These are phyloP conservation scores for Strigops habroptila DNA, from an alignment of 2,113 vertebrate species.

Conservation along the genomic window DNA sequence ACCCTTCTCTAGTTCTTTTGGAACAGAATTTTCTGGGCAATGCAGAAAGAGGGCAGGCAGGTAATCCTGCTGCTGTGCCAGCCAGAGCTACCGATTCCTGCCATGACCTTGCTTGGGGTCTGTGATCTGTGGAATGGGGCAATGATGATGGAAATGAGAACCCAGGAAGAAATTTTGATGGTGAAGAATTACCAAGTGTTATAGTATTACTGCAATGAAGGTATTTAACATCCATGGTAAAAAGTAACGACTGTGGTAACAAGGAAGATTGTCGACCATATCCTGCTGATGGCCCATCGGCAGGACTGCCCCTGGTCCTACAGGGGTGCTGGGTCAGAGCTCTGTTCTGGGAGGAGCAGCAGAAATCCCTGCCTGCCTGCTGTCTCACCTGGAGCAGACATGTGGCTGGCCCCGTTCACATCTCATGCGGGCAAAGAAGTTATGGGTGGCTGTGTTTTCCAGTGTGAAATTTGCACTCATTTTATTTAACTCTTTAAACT, in stretches of 20 bases:
- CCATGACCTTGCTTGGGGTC: neutral
- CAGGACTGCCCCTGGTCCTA: accelerated
- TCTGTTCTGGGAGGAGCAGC: neutral
- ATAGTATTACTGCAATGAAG: neutral
- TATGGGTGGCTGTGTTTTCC: neutral
- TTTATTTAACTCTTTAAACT: neutral
- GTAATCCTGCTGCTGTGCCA: neutral
- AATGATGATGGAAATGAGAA: neutral
- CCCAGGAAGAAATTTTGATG: neutral
- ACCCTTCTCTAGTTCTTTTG: neutral
- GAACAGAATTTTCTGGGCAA: neutral
- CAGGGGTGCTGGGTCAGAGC: neutral
- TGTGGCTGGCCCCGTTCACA: accelerated
- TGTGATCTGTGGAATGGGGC: neutral
- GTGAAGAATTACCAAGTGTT: neutral
- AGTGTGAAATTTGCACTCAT: neutral
- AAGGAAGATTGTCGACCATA: neutral
- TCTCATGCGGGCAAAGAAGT: neutral
- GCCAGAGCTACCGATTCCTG: neutral
- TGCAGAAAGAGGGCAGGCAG: neutral
- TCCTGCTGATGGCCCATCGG: accelerated
- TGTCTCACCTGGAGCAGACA: accelerated
- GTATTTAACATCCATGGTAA: neutral
- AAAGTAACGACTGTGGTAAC: neutral
- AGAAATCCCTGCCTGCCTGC: neutral